phyloP scores from a whole-genome alignment of 2,888 invertebrate species.

The Orthosia incerta region DNA sequence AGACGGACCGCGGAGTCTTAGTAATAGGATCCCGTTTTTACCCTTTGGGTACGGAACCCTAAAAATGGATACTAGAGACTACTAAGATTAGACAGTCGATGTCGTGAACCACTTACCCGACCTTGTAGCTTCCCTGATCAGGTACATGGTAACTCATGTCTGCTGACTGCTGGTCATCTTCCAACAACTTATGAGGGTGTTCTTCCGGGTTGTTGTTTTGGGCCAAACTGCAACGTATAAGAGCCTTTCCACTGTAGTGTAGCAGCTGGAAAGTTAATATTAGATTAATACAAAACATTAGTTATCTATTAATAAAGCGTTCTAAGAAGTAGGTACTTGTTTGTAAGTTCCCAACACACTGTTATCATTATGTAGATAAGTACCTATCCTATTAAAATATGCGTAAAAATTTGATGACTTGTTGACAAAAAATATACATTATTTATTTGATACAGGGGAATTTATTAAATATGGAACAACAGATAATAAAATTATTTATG shows the following conservation, averaged over 20 bases:
- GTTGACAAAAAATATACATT: background rate
- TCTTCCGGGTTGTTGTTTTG: constrained; percentile 91
- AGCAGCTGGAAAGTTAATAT: constrained; percentile 72
- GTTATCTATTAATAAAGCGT: background rate
- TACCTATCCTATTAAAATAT: background rate
- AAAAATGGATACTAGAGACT: too few species aligned
- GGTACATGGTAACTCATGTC: constrained; percentile 93
- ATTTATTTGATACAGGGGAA: background rate
- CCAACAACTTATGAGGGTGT: constrained; percentile 94
- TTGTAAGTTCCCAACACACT: background rate
- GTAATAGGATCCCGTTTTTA: too few species aligned
- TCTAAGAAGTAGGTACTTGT: background rate
- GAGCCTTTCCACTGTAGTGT: constrained; percentile 88
- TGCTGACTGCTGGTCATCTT: constrained; percentile 89
- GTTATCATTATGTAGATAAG: background rate
- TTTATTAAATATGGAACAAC: background rate
- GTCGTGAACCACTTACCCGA: constrained; percentile 88
- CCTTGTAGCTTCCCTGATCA: constrained; percentile 91
- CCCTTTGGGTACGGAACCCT: too few species aligned
- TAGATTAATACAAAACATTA: constrained; percentile 3
- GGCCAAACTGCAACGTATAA: constrained; percentile 93
- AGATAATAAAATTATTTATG: background rate
- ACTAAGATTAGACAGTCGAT: too few species aligned
- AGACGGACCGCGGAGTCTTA: too few species aligned
- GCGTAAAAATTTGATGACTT: background rate